These are phyloP conservation scores for Sternotherus odoratus DNA, from an alignment of 2,797 vertebrate species.

Conservation along the genomic window DNA sequence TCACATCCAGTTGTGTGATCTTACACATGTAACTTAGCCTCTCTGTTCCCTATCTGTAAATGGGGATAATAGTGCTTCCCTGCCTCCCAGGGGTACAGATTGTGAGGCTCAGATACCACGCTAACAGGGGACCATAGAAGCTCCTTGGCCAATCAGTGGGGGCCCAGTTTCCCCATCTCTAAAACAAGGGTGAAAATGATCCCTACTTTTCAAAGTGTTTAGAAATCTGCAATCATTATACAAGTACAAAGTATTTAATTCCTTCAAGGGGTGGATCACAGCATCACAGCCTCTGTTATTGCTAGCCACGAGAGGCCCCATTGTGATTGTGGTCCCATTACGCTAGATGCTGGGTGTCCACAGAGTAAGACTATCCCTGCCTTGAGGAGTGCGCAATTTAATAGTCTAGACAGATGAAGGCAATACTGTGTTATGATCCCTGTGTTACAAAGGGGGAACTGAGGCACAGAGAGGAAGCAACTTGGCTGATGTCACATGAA, in stretches of 20 bases:
- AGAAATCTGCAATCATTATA: not conserved
- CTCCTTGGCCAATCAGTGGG: not conserved
- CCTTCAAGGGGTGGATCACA: not conserved
- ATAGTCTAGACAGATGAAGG: not conserved
- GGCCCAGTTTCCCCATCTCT: not conserved
- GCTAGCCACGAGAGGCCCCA: not conserved
- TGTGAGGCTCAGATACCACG: not conserved
- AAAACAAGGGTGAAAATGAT: not conserved
- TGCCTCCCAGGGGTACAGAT: not conserved
- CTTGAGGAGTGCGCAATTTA: not conserved
- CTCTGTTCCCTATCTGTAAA: not conserved
- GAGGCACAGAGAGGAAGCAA: not conserved
- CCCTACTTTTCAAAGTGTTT: not conserved
- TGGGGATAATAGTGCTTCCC: not conserved
- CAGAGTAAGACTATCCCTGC: not conserved
- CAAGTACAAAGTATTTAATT: not conserved
- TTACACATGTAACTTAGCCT: not conserved
- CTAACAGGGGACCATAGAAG: not conserved
- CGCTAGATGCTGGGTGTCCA: not conserved
- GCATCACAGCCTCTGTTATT: not conserved
- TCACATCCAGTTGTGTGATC: not conserved
- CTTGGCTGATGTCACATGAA: not conserved
- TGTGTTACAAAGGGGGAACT: not conserved
- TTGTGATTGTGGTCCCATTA: not conserved
- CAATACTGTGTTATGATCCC: not conserved